These are phyloP conservation scores for Microcebus tavaratra DNA, from an alignment of 2,113 vertebrate genomes.

Conservation along the genomic window DNA sequence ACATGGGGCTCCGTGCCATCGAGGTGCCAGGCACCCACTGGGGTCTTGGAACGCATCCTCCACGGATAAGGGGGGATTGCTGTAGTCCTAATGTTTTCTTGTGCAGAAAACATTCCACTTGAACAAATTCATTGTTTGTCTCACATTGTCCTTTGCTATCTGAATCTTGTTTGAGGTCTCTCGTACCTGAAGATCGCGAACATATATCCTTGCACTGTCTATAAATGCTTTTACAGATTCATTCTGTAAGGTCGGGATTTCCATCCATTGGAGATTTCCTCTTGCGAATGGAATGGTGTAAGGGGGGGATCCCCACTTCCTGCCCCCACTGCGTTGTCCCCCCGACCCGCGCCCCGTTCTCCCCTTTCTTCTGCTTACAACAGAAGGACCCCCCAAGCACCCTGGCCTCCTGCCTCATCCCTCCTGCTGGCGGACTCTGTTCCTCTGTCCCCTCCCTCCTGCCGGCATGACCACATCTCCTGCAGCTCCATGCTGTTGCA, in stretches of 20 bases:
- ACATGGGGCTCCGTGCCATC: too few species aligned
- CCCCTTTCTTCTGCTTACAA: neutral
- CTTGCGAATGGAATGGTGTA: too few species aligned
- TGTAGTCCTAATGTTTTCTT: neutral
- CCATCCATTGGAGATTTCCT: neutral
- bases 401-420: neutral
- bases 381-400: fast-evolving
- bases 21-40: too few species aligned
- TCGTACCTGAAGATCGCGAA: neutral
- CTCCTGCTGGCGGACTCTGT: neutral
- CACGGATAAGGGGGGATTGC: too few species aligned
- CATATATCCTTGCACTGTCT: neutral
- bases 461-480: neutral
- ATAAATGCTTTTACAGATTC: neutral
- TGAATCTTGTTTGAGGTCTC: neutral
- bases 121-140: neutral
- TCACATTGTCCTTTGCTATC: neutral
- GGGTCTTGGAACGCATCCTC: too few species aligned
- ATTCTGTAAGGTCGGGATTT: neutral
- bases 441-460: neutral
- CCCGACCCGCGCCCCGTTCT: too few species aligned
- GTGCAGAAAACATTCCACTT: neutral
- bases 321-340: fast-evolving
- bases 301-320: neutral
- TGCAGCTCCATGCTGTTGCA: fast-evolving